phyloP scores from a whole-genome alignment of 2,113 vertebrate species.

The Centropus unirufus region DNA sequence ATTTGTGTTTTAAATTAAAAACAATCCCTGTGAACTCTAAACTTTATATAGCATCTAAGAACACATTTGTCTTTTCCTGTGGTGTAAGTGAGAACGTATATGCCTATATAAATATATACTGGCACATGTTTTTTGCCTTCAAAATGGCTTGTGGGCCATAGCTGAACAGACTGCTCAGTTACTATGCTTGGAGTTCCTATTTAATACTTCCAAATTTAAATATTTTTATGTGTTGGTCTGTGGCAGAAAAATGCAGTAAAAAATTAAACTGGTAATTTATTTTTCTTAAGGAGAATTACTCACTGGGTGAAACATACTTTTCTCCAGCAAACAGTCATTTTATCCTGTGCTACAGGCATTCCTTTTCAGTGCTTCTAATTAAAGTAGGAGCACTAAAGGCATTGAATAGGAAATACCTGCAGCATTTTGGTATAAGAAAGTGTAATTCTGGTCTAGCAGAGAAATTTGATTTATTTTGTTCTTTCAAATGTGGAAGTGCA shows the following conservation, averaged over 20 bases:
- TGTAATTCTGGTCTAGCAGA: background rate
- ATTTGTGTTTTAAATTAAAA: conserved; percentile 29
- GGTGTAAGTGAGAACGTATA: conserved; percentile 23
- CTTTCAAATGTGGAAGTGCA: background rate
- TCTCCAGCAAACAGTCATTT: background rate
- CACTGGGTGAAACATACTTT: background rate
- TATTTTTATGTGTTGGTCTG: conserved; percentile 32
- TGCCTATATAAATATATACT: conserved; percentile 42
- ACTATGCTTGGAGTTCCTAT: conserved; percentile 44
- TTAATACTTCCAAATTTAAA: conserved; percentile 51
- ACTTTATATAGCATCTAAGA: conserved; percentile 43
- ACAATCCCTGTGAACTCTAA: conserved; percentile 29
- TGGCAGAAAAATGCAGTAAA: background rate
- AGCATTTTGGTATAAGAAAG: background rate
- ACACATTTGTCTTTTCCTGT: conserved; percentile 46
- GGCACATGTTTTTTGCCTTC: conserved; percentile 42
- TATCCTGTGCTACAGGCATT: background rate
- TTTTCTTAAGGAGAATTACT: background rate
- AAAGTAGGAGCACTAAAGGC: background rate
- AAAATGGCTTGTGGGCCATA: conserved; percentile 36
- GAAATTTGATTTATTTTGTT: background rate
- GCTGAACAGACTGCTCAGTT: conserved; percentile 46
- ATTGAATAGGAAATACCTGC: background rate
- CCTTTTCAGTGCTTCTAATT: background rate
- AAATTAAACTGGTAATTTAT: background rate